Evolutionary conservation across 2,888 invertebrate genomes (phyloP), one percentile per base, ranked within the genome.

Genomic region (Oligia strigilis): DNA sequence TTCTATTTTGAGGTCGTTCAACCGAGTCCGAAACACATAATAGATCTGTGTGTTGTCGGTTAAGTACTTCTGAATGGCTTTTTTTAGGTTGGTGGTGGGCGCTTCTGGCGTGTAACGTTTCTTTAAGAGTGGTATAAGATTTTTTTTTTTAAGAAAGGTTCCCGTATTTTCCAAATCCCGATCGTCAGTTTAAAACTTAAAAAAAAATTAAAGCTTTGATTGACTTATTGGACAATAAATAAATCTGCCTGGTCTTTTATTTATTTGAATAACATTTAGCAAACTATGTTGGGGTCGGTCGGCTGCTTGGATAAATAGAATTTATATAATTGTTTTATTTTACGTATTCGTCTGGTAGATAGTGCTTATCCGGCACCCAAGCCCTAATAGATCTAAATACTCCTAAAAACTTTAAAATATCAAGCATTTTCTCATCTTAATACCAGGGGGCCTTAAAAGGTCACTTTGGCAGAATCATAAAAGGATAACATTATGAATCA

Each of bases 1-100:
- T 83, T 77, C 72, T 78, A 81, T 78, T 36, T 62, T 46, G 72
- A 72, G 89, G 89, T 89, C 81, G 75, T 75, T 83, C 81, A 87
- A 85, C 89, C 8, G n/a, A n/a, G 60, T 4, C 1, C 29, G 75
- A 52, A 81, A 78, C 62, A 84, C 60, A 79, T 87, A 78, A 87
- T 86, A 87, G 76, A 46, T 81, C 55, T 74, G 65, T 74, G 62
- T 62, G 62, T 66, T 76, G 81, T 77, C 46, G 74, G 81, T 40
- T 87, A 84, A 81, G 80, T 43, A 70, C n/a, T 40, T 29, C 40
- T 65, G 40, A 43, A 69, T 4, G 60, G 2, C 2, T 60, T 71
- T 49, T 77, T 71, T 78, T 23, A n/a, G 9, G 13, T 13, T 19
- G 11, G 9, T 62, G 52, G 14, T 19, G n/a, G 43, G 55, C 17